Evolutionary conservation across 2,797 vertebrate genomes (phyloP).

Genomic region (Leuciscus waleckii): DNA sequence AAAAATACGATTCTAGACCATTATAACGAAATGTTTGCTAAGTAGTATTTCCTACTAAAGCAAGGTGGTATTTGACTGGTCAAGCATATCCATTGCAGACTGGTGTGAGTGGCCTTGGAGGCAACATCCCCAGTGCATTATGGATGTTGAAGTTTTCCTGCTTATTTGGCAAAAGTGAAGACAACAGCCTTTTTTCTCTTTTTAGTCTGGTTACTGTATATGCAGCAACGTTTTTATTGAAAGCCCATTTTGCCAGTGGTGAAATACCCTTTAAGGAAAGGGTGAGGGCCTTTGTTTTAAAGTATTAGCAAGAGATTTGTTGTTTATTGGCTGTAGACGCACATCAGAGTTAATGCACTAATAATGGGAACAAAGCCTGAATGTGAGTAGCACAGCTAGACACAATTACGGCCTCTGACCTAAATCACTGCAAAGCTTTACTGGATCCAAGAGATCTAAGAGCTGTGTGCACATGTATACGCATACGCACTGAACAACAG

Average conservation of each 20-base stretch:
- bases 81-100: neutral
- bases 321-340: slow-evolving; percentile 10
- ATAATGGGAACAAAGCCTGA: slow-evolving; percentile 14
- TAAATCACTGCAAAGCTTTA: neutral
- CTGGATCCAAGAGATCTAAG: neutral
- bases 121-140: neutral
- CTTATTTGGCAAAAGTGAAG: neutral
- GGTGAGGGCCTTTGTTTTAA: neutral
- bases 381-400: slow-evolving; percentile 28
- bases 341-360: neutral
- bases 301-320: neutral
- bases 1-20: neutral
- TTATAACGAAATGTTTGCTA: neutral
- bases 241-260: neutral
- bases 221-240: neutral
- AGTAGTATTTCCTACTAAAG: neutral
- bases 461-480: neutral
- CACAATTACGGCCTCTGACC: slow-evolving; percentile 23
- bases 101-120: neutral
- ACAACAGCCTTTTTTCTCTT: neutral
- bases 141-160: neutral
- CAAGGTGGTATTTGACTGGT: neutral
- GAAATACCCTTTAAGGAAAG: neutral
- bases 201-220: neutral
- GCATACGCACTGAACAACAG: slow-evolving; percentile 2